Base-by-base conservation (phyloP, 2,113 vertebrate species). In the Syngnathus scovelli region DNA sequence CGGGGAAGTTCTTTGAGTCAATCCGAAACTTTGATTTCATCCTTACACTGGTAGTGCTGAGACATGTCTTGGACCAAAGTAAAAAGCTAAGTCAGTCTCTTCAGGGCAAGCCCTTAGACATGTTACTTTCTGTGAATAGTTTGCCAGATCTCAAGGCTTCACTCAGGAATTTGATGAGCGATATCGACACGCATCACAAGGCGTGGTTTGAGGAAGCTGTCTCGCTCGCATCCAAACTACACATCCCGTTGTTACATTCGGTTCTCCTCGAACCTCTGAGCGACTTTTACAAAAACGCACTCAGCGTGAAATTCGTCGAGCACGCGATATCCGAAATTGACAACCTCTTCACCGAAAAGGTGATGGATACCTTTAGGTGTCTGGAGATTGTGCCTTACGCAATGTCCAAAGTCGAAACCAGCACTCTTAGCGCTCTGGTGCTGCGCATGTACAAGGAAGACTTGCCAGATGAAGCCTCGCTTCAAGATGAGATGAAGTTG, bases 331-430 rank as follows among this genome's bases (percentile, higher is more conserved):
- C 75, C 7, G 90, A 93, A 85, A 78, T 92, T 1, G 68, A 81
- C 0, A 86, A 90, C 70, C 86, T 93, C 61, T 92, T 90, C 67
- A 83, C 89, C 21, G 88, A 90, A 36, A 86, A 85, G 65, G 86
- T 89, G n/a, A 65, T 89, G 69, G 86, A 89, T 68, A 88, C 86
- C 7, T 68, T 92, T 75, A 83, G 70, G 80, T 92, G 90, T 86
- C 83, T 92, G 85, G 89, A 91, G 89, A 88, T 93, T 76, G 92
- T 93, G 90, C 92, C 92, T 90, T 92, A 91, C 33, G 92, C 90
- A 80, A 87, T 92, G 87, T 90, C 89, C 71, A 88, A 90, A 84
- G 83, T 84, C 39, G 87, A 90, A 78, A 90, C 84, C 74, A 86
- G 82, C 83, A 83, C 87, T 72, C 76, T 83, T 6, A 84, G 89